A percentile compares a stretch with the other conserved stretches of the same genome.
Evolutionary conservation across 2,113 vertebrate species (phyloP).

Genomic region (Garra rufa): DNA sequence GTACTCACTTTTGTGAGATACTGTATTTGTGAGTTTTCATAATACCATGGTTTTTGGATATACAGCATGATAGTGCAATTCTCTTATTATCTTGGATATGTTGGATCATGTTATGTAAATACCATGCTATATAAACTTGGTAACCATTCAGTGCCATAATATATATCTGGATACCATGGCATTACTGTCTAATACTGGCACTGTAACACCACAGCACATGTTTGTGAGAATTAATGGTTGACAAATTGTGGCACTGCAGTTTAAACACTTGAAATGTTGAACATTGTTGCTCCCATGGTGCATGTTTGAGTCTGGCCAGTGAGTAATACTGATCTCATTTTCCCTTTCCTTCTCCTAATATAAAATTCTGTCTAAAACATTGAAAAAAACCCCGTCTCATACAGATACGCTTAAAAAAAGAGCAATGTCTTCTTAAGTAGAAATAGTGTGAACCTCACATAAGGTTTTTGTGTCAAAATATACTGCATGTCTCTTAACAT

Average conservation of each 20-base stretch:
- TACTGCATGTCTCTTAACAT: background rate
- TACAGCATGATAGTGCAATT: background rate
- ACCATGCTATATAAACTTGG: background rate
- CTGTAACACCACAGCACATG: background rate
- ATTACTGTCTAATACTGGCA: background rate
- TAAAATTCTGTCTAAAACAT: background rate
- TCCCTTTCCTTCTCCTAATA: background rate
- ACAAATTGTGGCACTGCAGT: background rate
- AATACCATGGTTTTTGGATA: background rate
- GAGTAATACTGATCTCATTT: background rate
- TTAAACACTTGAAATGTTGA: background rate
- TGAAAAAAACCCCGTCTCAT: background rate
- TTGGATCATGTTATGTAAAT: background rate
- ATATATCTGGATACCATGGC: background rate
- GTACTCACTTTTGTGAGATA: no score
- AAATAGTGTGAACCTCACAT: background rate
- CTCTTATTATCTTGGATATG: background rate
- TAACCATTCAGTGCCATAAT: background rate
- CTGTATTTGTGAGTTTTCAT: no score
- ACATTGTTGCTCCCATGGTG: background rate
- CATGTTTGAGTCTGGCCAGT: background rate
- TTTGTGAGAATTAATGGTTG: background rate
- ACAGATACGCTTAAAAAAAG: background rate
- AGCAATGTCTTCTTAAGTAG: background rate
- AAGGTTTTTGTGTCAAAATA: background rate